A percentile compares a stretch with the other conserved stretches of the same genome.
Conservation (phyloP, 2,113 vertebrate genomes). For the Muntiacus reevesi region DNA sequence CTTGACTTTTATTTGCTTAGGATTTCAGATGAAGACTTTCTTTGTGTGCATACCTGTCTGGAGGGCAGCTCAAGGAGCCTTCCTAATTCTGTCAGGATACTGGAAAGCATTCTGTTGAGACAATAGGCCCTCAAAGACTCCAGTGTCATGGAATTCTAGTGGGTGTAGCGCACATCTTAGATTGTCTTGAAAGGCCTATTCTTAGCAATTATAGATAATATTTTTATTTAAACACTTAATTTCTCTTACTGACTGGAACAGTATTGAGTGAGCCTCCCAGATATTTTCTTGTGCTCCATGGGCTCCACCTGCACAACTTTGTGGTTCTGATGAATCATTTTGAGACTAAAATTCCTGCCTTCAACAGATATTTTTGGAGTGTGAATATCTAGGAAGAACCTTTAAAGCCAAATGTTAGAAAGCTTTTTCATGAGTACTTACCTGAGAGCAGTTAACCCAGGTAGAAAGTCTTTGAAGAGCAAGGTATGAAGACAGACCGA, state of each 20-base stretch:
- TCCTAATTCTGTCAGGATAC: conserved; percentile 77
- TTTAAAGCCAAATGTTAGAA: neutral
- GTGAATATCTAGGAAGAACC: neutral
- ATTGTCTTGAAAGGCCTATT: neutral
- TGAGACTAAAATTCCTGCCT: neutral
- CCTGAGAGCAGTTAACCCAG: neutral
- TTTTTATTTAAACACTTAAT: conserved; percentile 23
- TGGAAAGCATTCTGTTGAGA: conserved; percentile 44
- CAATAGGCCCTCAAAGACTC: neutral
- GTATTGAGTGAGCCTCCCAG: neutral
- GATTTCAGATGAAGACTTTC: conserved; percentile 75
- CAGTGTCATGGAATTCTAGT: neutral
- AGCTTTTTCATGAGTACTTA: neutral
- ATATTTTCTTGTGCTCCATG: neutral
- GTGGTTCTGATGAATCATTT: neutral
- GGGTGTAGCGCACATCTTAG: neutral
- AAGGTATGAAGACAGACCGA: neutral
- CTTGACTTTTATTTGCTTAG: conserved; percentile 75
- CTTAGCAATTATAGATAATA: neutral
- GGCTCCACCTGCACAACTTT: neutral
- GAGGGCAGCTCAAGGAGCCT: conserved; percentile 71
- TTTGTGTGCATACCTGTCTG: conserved; percentile 76
- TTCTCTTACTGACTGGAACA: neutral
- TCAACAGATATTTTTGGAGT: neutral
- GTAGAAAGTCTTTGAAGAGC: neutral